These are phyloP conservation scores for Drosophila arizonae DNA, from an alignment of 1,140 invertebrate species.

Conservation along the genomic window DNA sequence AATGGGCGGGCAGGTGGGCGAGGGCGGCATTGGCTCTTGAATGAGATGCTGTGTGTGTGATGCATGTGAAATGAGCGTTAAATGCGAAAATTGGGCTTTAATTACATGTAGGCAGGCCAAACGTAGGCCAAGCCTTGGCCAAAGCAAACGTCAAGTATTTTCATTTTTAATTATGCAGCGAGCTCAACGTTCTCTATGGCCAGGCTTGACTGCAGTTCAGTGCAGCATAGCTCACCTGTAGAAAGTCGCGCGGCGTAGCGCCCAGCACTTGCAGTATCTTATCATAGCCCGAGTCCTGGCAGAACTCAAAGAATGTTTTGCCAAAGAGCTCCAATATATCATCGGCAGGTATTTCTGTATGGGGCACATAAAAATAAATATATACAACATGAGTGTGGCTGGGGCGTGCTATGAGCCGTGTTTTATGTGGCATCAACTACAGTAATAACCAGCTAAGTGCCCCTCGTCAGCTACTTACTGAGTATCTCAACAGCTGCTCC, in stretches of 20 bases:
- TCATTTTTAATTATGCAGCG: neutral
- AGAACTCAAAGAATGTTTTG: constrained; percentile 97
- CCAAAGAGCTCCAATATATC: constrained; percentile 96
- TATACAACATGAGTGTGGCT: neutral
- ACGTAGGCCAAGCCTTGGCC: neutral
- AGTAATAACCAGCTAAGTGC: constrained; percentile 29
- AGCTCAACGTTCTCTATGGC: neutral
- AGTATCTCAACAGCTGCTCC: constrained; percentile 94
- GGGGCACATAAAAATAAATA: neutral
- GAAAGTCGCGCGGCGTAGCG: constrained; percentile 95
- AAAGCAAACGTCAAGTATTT: neutral
- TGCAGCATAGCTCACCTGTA: constrained; percentile 86
- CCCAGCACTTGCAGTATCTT: constrained; percentile 96
- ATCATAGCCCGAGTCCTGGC: constrained; percentile 96
- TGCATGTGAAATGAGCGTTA: constrained; percentile 65
- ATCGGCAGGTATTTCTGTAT: constrained; percentile 93
- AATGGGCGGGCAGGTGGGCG: neutral
- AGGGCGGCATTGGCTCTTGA: no score
- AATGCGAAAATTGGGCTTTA: constrained; percentile 60
- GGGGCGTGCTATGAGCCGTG: constrained; percentile 19
- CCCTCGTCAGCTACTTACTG: constrained; percentile 86
- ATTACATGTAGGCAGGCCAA: constrained; percentile 47
- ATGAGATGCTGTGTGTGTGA: constrained; percentile 27
- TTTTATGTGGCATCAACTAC: constrained; percentile 34
- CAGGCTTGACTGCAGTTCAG: neutral